A percentile compares a stretch with the other conserved stretches of the same genome.
These are phyloP conservation scores for Notechis scutatus DNA, from an alignment of 2,113 vertebrate species.

Conservation along the genomic window DNA sequence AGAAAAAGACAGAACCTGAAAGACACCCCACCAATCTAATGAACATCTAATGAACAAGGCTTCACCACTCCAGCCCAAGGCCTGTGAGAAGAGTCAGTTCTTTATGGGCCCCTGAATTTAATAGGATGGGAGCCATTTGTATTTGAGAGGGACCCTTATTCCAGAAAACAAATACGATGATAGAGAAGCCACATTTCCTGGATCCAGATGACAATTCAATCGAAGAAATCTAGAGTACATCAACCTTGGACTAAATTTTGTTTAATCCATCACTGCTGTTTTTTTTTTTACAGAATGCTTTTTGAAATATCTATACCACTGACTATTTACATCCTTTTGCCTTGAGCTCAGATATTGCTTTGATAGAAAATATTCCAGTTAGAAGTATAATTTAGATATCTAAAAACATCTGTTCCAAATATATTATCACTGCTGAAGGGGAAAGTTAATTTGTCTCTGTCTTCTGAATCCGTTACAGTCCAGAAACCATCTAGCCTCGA, in stretches of 20 bases:
- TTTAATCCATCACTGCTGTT: neutral
- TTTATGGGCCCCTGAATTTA: neutral
- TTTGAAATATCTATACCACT: neutral
- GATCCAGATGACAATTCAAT: neutral
- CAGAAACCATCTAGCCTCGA: neutral
- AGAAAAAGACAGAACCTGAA: neutral
- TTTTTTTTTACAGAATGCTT: neutral
- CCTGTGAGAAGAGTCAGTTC: neutral
- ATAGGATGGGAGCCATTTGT: neutral
- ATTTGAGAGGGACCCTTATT: neutral
- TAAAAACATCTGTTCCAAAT: slow-evolving; percentile 9
- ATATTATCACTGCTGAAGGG: neutral
- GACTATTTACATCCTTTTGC: neutral
- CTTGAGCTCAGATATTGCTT: neutral
- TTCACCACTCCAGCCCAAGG: neutral
- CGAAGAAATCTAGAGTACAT: neutral
- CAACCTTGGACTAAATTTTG: neutral
- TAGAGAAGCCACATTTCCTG: neutral
- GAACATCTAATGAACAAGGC: neutral
- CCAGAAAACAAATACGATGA: neutral
- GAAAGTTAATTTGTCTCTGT: slow-evolving; percentile 15
- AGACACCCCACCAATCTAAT: neutral
- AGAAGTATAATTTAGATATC: slow-evolving; percentile 10
- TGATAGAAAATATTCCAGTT: slow-evolving; percentile 8
- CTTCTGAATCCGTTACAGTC: neutral